phyloP scores from a whole-genome alignment of 2,797 vertebrate genomes.

The Ispidina lecontei region DNA sequence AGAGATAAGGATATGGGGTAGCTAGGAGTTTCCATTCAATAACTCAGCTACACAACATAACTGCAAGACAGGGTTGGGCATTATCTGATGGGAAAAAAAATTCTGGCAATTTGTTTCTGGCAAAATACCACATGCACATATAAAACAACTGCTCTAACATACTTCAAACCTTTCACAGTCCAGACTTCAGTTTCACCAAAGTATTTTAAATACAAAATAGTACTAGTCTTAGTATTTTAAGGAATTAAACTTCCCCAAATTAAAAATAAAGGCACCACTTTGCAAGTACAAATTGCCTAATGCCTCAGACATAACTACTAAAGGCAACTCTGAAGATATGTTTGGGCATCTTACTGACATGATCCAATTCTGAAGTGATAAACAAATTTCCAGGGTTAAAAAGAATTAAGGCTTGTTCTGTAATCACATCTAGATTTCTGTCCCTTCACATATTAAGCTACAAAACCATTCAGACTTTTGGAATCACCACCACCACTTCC shows the following conservation, averaged over 20 bases:
- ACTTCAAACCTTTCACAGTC: not conserved
- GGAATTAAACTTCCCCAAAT: not conserved
- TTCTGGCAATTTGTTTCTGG: not conserved
- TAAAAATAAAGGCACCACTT: not conserved
- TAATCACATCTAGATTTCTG: not conserved
- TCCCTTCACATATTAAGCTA: not conserved
- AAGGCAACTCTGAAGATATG: not conserved
- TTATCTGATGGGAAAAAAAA: not conserved
- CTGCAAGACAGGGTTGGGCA: not conserved
- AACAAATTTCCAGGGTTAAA: not conserved
- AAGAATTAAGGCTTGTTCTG: not conserved
- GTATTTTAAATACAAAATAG: not conserved
- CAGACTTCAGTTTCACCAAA: not conserved
- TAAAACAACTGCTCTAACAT: not conserved
- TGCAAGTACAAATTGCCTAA: not conserved
- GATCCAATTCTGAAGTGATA: not conserved
- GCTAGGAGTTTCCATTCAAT: constrained; percentile 31
- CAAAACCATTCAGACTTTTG: not conserved
- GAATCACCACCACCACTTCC: not conserved
- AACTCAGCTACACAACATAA: constrained; percentile 39
- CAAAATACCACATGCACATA: not conserved
- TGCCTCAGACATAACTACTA: not conserved
- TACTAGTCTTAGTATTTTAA: not conserved
- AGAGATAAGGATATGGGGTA: constrained; percentile 43
- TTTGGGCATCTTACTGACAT: not conserved